phyloP scores from a whole-genome alignment of 2,888 invertebrate species.

The Drosophila putrida region DNA sequence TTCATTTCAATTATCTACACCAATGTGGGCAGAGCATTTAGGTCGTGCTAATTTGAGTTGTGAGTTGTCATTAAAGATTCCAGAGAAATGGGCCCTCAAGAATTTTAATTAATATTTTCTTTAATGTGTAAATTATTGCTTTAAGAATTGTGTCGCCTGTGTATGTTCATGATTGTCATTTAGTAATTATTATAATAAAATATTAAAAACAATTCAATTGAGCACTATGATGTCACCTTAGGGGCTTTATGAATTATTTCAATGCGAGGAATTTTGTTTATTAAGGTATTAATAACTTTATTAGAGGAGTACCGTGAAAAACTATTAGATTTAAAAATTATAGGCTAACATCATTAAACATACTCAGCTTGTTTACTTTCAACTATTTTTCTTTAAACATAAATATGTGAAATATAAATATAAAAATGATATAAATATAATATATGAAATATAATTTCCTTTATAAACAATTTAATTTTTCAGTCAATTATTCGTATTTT shows the following conservation, averaged over 20 bases:
- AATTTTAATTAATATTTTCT: conserved; percentile 34
- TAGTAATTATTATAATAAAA: conserved; percentile 1
- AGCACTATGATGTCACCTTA: background rate
- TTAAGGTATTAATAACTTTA: too few species aligned
- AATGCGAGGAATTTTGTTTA: background rate
- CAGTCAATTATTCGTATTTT: background rate
- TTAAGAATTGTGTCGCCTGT: conserved; percentile 1
- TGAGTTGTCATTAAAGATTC: conserved; percentile 34
- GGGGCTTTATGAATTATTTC: background rate
- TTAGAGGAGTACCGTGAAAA: too few species aligned
- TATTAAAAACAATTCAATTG: background rate
- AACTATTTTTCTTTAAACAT: too few species aligned
- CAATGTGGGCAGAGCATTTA: conserved; percentile 42
- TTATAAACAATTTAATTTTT: background rate
- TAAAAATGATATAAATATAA: too few species aligned
- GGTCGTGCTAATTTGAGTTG: conserved; percentile 50
- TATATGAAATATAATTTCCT: background rate
- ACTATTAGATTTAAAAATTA: too few species aligned
- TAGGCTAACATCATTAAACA: too few species aligned
- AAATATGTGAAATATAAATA: background rate
- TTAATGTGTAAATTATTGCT: background rate
- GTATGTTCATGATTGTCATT: background rate
- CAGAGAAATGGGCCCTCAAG: background rate
- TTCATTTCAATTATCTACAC: conserved; percentile 75
- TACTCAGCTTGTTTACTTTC: background rate